A percentile compares a stretch with the other conserved stretches of the same genome.
Conservation (phyloP, 2,797 vertebrate genomes). For the Margarornis squamiger region DNA sequence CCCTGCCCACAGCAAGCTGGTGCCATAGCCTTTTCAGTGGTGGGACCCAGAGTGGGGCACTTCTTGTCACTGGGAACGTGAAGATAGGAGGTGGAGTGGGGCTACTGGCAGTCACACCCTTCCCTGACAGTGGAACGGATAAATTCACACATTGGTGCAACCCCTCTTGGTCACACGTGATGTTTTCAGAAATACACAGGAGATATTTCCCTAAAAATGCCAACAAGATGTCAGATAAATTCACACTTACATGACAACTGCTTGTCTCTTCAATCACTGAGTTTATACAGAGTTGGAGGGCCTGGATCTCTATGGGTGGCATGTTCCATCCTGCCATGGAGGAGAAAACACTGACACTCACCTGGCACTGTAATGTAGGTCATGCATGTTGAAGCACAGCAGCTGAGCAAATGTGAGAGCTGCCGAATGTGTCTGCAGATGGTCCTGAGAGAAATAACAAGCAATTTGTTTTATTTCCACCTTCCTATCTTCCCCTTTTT, state of each 20-base stretch:
- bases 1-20: accelerated
- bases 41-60: neutral
- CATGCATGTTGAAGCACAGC: neutral
- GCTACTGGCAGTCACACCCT: neutral
- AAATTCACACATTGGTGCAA: neutral
- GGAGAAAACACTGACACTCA: neutral
- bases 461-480: neutral
- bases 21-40: neutral
- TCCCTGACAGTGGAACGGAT: accelerated
- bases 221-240: neutral
- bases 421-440: neutral
- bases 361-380: neutral
- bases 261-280: neutral
- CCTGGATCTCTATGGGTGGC: neutral
- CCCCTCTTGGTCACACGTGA: neutral
- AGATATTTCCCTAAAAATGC: neutral
- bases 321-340: neutral
- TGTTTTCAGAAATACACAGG: neutral
- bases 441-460: neutral
- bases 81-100: neutral
- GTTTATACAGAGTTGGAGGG: neutral
- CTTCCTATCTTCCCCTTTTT: neutral
- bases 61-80: neutral
- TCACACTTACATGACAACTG: accelerated
- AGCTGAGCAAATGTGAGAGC: neutral